Conservation (phyloP, 2,797 vertebrate genomes). For the Microctenopoma steveboyesi region DNA sequence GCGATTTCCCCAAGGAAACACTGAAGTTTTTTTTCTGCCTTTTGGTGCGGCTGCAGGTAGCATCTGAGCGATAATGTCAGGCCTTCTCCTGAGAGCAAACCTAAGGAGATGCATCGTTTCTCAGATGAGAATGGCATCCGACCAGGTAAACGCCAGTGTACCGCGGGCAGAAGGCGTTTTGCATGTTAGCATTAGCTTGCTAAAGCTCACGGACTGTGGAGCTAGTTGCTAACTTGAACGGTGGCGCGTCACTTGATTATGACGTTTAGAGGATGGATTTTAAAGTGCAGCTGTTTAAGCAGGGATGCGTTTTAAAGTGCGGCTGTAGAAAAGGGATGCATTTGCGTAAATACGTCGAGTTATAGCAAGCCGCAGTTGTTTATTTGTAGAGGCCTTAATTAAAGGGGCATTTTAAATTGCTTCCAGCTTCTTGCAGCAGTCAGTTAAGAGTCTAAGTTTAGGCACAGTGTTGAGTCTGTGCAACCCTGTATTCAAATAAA, state of each 20-base stretch:
- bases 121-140: constrained; percentile 80
- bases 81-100: constrained; percentile 60
- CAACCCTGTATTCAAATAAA: no score
- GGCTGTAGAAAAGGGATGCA: background rate
- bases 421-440: no score
- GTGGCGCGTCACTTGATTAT: background rate
- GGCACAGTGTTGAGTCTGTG: no score
- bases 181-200: constrained; percentile 54
- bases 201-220: background rate
- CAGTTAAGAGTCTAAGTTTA: no score
- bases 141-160: constrained; percentile 76
- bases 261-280: no score
- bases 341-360: no score
- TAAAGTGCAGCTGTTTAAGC: background rate
- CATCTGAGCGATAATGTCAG: constrained; percentile 65
- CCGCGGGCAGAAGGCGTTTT: background rate
- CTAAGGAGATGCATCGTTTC: constrained; percentile 67
- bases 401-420: no score
- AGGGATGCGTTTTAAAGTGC: background rate
- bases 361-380: no score
- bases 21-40: background rate
- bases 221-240: background rate
- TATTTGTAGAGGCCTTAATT: no score
- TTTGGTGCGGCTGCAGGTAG: no score
- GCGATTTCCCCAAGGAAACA: constrained; percentile 2